These are phyloP conservation scores for Camptogramma bilineatum DNA, from an alignment of 2,888 invertebrate genomes.

Conservation along the genomic window DNA sequence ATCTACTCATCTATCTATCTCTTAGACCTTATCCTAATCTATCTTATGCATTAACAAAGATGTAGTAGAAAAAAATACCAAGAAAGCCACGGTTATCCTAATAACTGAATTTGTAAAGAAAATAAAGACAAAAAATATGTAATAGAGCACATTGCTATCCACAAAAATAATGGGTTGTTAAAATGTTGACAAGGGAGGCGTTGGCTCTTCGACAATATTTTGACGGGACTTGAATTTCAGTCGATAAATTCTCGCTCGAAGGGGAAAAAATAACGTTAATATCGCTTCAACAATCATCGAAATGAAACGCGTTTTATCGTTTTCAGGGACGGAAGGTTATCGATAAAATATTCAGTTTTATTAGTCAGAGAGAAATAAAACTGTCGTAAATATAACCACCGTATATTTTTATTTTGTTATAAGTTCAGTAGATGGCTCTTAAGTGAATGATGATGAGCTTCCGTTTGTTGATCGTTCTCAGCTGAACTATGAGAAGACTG, in stretches of 20 bases:
- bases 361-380: constrained; percentile 21
- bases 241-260: constrained; percentile 37
- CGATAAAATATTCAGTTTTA: constrained; percentile 34
- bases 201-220: constrained; percentile 50
- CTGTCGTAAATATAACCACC: constrained; percentile 24
- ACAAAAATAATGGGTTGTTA: constrained; percentile 15
- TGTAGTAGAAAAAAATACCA: no score
- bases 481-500: not conserved
- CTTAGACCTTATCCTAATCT: no score
- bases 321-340: constrained; percentile 31
- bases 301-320: constrained; percentile 35
- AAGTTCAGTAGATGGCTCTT: constrained; percentile 17
- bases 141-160: not conserved
- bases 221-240: constrained; percentile 35
- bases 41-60: no score
- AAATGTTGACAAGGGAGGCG: constrained; percentile 25
- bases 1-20: no score
- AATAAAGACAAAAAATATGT: constrained; percentile 2
- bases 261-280: constrained; percentile 45
- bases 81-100: not conserved
- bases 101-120: not conserved
- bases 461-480: constrained; percentile 8
- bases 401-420: constrained; percentile 17
- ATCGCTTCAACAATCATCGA: constrained; percentile 35
- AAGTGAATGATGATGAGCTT: constrained; percentile 11